Conservation (phyloP, 2,113 vertebrate genomes). For the Cyprinodon variegatus region DNA sequence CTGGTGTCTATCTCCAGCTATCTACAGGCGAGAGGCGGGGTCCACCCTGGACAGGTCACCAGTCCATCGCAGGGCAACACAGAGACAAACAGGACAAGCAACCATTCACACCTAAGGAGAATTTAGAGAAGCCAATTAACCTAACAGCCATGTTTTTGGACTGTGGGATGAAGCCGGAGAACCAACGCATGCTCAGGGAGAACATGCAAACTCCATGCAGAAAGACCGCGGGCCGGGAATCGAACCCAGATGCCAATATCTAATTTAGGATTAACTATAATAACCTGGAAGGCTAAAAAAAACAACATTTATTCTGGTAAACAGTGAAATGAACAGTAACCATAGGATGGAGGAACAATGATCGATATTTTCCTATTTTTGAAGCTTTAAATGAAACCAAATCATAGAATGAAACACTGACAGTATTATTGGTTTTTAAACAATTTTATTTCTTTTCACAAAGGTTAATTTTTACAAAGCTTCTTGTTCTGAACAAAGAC, state of each 20-base stretch:
- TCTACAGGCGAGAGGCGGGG: too few relatives aligned
- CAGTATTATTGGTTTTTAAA: not conserved
- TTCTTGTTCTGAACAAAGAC: conserved; percentile 17
- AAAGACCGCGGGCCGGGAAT: too few relatives aligned
- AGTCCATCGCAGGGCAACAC: too few relatives aligned
- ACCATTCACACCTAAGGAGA: too few relatives aligned
- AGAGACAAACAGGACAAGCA: too few relatives aligned
- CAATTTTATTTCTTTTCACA: conserved; percentile 8
- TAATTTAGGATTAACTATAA: not conserved
- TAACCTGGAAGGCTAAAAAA: not conserved
- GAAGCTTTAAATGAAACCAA: not conserved
- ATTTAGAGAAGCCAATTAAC: too few relatives aligned
- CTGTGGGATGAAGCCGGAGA: too few relatives aligned
- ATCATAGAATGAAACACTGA: not conserved
- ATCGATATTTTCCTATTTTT: not conserved
- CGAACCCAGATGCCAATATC: not conserved
- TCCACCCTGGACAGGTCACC: too few relatives aligned
- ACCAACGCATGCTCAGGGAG: too few relatives aligned
- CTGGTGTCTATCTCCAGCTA: too few relatives aligned
- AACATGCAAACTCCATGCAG: too few relatives aligned
- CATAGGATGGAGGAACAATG: not conserved
- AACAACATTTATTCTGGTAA: not conserved
- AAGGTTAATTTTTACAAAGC: not conserved
- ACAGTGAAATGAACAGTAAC: not conserved
- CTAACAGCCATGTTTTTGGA: too few relatives aligned